These are phyloP conservation scores for Melolontha melolontha DNA, from an alignment of 2,888 invertebrate genomes.

Conservation along the genomic window DNA sequence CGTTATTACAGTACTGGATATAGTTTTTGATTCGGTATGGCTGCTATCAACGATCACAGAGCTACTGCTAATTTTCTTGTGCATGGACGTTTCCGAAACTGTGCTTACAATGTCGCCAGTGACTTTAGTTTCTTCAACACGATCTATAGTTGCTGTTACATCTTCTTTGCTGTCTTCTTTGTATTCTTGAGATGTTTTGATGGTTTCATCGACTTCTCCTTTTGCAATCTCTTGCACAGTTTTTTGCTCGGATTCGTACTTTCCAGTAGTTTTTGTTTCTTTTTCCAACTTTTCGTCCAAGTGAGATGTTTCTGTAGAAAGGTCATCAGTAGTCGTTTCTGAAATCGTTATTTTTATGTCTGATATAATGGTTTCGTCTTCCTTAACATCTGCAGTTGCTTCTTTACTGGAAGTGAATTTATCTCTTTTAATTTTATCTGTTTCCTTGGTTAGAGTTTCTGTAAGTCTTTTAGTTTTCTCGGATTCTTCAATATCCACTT, in stretches of 20 bases:
- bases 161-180: constrained; percentile 52
- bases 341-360: constrained; percentile 46
- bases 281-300: constrained; percentile 42
- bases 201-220: constrained; percentile 36
- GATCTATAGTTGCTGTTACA: constrained; percentile 51
- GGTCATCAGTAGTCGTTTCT: constrained; percentile 43
- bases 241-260: constrained; percentile 47
- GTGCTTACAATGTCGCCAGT: constrained; percentile 52
- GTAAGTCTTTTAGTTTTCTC: constrained; percentile 47
- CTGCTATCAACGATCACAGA: constrained; percentile 46
- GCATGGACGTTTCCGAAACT: constrained; percentile 45
- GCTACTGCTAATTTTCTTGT: constrained; percentile 45
- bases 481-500: constrained; percentile 47
- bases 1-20: constrained; percentile 52
- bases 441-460: constrained; percentile 43
- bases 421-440: constrained; percentile 45
- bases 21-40: constrained; percentile 53
- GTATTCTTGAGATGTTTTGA: constrained; percentile 44
- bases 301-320: constrained; percentile 37
- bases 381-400: constrained; percentile 38
- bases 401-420: constrained; percentile 40
- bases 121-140: constrained; percentile 54
- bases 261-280: constrained; percentile 47
- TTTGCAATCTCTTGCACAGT: constrained; percentile 46
- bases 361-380: constrained; percentile 36